Percentiles rank a stretch among this genome's conserved stretches.
These are phyloP conservation scores for Pongo abelii DNA, from an alignment of 2,113 vertebrate species.

Conservation along the genomic window DNA sequence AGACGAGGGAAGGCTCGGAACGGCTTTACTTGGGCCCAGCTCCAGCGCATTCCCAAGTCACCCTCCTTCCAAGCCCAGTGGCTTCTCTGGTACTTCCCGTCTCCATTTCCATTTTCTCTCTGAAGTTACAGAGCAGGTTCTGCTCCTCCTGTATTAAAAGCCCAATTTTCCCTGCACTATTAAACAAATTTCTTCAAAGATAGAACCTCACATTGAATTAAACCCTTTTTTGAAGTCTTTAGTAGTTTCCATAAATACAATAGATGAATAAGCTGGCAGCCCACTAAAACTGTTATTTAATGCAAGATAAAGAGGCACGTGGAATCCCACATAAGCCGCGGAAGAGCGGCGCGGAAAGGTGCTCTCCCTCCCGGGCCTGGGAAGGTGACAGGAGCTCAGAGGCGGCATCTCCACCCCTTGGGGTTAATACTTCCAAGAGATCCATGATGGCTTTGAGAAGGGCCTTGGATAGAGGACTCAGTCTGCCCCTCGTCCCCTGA, in stretches of 20 bases:
- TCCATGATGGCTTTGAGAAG: background rate
- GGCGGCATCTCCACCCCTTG: background rate
- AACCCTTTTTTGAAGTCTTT: conserved; percentile 47
- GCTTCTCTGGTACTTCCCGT: accelerated
- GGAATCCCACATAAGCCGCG: accelerated
- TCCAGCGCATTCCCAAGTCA: accelerated
- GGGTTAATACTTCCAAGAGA: background rate
- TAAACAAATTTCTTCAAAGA: conserved; percentile 61
- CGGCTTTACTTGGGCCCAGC: background rate
- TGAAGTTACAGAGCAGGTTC: background rate
- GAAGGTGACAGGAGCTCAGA: background rate
- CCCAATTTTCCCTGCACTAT: conserved; percentile 57
- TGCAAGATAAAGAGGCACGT: background rate
- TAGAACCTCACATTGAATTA: conserved; percentile 49
- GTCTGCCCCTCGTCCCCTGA: background rate
- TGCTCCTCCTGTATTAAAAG: background rate
- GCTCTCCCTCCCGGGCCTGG: accelerated
- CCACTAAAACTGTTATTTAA: conserved; percentile 5
- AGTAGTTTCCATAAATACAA: conserved; percentile 66
- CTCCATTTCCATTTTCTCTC: background rate
- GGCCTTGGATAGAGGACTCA: background rate
- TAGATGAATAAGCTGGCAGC: conserved; percentile 6
- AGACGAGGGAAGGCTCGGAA: too few species aligned
- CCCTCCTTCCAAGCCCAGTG: background rate
- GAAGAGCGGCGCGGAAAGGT: background rate